These are phyloP conservation scores for Podiceps cristatus DNA, from an alignment of 2,113 vertebrate genomes.

Conservation along the genomic window DNA sequence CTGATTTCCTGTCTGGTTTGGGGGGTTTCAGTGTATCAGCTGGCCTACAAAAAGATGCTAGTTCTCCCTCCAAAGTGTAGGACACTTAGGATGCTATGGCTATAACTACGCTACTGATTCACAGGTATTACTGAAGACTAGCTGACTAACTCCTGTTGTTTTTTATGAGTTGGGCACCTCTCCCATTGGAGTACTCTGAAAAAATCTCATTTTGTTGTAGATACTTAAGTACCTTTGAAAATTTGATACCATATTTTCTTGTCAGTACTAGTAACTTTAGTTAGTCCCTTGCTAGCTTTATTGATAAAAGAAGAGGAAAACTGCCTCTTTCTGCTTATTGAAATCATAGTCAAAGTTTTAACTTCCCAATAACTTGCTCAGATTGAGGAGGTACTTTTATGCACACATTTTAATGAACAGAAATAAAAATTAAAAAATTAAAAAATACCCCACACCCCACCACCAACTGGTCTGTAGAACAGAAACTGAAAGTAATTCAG, in stretches of 20 bases:
- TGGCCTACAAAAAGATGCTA: background rate
- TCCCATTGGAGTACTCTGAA: background rate
- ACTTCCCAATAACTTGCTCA: background rate
- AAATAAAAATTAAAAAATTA: background rate
- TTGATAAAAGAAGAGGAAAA: background rate
- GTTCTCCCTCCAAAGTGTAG: background rate
- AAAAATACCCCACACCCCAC: background rate
- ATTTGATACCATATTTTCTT: background rate
- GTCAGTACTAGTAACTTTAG: background rate
- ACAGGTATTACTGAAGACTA: background rate
- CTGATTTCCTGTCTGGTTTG: background rate
- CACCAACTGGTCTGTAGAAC: background rate
- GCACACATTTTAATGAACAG: background rate
- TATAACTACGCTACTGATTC: background rate
- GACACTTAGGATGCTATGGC: background rate
- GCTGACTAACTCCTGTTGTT: background rate
- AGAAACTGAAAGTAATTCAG: constrained; percentile 45
- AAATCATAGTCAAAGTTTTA: background rate
- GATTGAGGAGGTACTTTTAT: background rate
- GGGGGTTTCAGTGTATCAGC: background rate
- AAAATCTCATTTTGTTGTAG: background rate
- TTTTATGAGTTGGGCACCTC: background rate
- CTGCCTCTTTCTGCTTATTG: background rate
- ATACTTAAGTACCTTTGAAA: background rate
- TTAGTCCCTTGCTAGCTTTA: background rate